Evolutionary conservation across 2,113 vertebrate species (phyloP), one percentile per base, ranked within the genome.

Genomic region (Pituophis catenifer): DNA sequence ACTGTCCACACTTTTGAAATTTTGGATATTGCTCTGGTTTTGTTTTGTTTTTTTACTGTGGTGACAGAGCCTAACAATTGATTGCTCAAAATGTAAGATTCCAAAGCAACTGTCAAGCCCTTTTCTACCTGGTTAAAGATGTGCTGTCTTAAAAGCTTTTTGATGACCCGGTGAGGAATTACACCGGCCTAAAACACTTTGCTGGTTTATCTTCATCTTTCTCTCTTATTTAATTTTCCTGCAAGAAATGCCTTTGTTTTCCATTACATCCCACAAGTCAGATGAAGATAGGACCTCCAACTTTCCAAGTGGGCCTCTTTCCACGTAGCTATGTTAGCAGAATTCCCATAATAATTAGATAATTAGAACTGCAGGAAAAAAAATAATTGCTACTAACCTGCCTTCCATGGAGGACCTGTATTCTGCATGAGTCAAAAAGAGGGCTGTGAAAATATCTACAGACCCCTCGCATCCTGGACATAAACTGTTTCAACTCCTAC

Each of bases 121-220:
- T 92, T 57, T 24, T 90, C 91, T 89, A 86, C 50, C 52, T 92
- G 54, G 57, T 93, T 90, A 89, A 90, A 89, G 89, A 93, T 88
- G 33, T 38, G 57, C 65, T 65, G 23, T 52, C 57, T 91, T 90
- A 44, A 57, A 52, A 8, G 50, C 48, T 92, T 91, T 93, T 38
- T 88, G 52, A 65, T 92, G 65, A 93, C 62, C 86, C 86, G 29
- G 17, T 44, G n/a, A 62, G 89, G 87, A 33, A 89, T 94, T 75
- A 38, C 58, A 2, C 48, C 89, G n/a, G 58, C 85, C 38, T 89
- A 54, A 88, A 91, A 92, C 88, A 54, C 89, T 92, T 89, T 21
- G 53, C 85, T n/a, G 13, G 12, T 53, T 53, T 19, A 53, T 54
- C 59, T 21, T 38, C 62, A 57, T 23, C 52, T 24, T 10, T 6